Evolutionary conservation across 2,797 vertebrate genomes (phyloP).

Genomic region (Arctocebus calabarensis): DNA sequence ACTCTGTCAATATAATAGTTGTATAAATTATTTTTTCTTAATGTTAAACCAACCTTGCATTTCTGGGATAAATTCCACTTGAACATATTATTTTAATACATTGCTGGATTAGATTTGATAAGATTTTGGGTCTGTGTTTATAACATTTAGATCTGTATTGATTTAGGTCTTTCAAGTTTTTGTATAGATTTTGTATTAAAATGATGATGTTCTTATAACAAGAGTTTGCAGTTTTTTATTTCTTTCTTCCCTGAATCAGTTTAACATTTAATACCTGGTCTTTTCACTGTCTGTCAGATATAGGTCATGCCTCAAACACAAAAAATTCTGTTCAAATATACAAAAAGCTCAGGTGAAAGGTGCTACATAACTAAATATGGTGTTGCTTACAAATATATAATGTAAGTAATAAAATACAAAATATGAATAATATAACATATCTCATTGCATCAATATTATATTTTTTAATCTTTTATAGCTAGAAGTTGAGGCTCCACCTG

Average conservation of each 20-base stretch:
- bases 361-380: neutral
- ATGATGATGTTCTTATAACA: neutral
- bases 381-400: neutral
- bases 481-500: conserved; percentile 94
- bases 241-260: neutral
- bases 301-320: neutral
- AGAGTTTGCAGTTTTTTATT: neutral
- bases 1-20: neutral
- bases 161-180: neutral
- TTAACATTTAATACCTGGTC: neutral
- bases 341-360: neutral
- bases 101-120: neutral
- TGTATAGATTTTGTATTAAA: neutral
- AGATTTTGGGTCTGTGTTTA: neutral
- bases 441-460: neutral
- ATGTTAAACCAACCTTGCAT: neutral
- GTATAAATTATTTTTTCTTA: neutral
- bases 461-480: conserved; percentile 87
- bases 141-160: neutral
- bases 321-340: neutral
- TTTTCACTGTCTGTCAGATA: neutral
- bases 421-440: neutral
- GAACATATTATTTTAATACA: neutral
- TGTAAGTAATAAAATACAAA: too few species aligned
- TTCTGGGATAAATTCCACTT: neutral